phyloP scores from a whole-genome alignment of 1,140 invertebrate species.

The Steinernema feltiae region DNA sequence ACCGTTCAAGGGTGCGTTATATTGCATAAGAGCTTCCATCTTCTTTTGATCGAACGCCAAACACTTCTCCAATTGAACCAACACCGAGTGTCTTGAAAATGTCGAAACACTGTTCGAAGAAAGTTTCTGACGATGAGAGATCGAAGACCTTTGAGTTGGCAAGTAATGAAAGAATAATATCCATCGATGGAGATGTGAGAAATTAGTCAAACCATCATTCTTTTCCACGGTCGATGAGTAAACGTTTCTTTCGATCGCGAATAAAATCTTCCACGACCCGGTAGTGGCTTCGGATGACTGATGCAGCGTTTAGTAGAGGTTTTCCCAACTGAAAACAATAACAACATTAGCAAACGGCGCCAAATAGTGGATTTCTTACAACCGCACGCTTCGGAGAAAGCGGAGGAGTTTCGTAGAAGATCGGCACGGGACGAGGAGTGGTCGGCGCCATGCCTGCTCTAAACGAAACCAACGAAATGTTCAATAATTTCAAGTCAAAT shows the following conservation, averaged over 20 bases:
- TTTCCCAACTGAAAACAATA: too few species aligned
- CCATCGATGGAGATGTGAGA: neutral
- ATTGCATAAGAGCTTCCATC: slow-evolving; percentile 69
- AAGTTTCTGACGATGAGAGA: slow-evolving; percentile 37
- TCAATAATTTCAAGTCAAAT: too few species aligned
- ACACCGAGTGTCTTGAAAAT: slow-evolving; percentile 66
- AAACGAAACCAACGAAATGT: too few species aligned
- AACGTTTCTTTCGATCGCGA: neutral
- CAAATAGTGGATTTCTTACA: too few species aligned
- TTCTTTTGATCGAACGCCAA: slow-evolving; percentile 63
- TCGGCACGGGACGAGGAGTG: too few species aligned
- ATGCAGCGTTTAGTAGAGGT: too few species aligned
- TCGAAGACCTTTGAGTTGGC: slow-evolving; percentile 9
- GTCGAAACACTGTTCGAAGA: slow-evolving; percentile 68
- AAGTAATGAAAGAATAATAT: neutral
- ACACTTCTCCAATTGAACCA: slow-evolving; percentile 71
- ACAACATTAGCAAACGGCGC: too few species aligned
- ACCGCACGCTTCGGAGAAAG: too few species aligned
- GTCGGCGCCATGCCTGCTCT: too few species aligned
- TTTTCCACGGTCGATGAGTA: neutral
- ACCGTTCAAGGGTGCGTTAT: slow-evolving; percentile 66
- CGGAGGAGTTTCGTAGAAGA: too few species aligned
- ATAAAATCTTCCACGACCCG: neutral
- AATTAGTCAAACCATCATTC: neutral
- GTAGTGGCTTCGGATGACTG: neutral